A percentile compares a stretch with the other conserved stretches of the same genome.
Conservation (phyloP, 2,888 invertebrate genomes). For the Apomyelois bistriatella region DNA sequence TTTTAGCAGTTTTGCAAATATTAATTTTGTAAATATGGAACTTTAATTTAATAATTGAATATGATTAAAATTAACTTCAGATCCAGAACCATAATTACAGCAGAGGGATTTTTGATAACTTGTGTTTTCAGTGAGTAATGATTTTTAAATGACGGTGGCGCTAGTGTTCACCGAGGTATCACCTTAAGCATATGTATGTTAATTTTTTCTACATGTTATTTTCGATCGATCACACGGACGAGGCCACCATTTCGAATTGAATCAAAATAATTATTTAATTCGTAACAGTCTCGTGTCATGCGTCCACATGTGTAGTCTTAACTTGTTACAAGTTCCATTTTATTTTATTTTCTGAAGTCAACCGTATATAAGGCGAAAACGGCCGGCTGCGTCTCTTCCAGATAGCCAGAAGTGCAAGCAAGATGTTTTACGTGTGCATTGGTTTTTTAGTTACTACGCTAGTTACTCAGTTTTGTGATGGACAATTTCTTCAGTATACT, state of each 20-base stretch:
- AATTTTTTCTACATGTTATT: too few relatives aligned
- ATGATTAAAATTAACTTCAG: too few relatives aligned
- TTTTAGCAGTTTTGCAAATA: too few relatives aligned
- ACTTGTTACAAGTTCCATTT: slow-evolving; percentile 3
- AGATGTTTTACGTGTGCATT: slow-evolving; percentile 5
- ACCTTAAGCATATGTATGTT: too few relatives aligned
- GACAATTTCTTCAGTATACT: background rate
- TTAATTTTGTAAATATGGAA: too few relatives aligned
- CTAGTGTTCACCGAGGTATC: too few relatives aligned
- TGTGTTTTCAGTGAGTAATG: too few relatives aligned
- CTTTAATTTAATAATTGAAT: too few relatives aligned
- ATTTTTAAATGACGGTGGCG: too few relatives aligned
- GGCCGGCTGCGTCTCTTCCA: background rate
- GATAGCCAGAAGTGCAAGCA: slow-evolving; percentile 1
- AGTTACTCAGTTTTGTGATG: background rate
- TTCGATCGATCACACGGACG: background rate
- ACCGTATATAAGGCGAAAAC: slow-evolving; percentile 8
- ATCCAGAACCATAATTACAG: too few relatives aligned
- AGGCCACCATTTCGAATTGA: background rate
- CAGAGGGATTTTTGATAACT: too few relatives aligned
- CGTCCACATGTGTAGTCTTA: background rate
- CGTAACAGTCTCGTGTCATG: slow-evolving; percentile 5
- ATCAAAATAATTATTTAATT: background rate
- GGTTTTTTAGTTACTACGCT: background rate
- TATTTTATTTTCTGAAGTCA: slow-evolving; percentile 2